Evolutionary conservation across 2,113 vertebrate species (phyloP).

Genomic region (Ciconia maguari): DNA sequence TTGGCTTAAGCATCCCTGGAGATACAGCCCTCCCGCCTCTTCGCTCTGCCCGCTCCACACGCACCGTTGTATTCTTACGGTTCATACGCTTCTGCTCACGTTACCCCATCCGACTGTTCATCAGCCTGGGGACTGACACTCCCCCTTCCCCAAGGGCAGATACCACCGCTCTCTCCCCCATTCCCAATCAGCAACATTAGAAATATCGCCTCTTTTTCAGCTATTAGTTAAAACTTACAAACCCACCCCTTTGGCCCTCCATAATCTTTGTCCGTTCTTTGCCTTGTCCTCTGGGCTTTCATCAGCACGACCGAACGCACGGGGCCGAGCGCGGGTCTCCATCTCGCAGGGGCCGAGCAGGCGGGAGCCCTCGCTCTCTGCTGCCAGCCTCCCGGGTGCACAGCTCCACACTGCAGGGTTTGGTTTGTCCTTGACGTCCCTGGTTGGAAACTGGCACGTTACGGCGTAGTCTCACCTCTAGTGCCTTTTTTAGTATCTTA

Average conservation of each 20-base stretch:
- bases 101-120: background rate
- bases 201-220: background rate
- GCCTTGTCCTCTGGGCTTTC: background rate
- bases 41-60: background rate
- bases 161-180: accelerated
- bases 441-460: background rate
- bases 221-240: background rate
- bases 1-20: background rate
- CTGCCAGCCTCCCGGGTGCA: background rate
- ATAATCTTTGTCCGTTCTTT: accelerated
- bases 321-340: background rate
- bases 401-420: background rate
- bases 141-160: too few species aligned
- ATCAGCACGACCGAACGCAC: accelerated
- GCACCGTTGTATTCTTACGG: accelerated
- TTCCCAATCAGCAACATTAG: accelerated
- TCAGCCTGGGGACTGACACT: background rate
- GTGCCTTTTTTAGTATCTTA: background rate
- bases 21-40: background rate
- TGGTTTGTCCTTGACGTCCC: background rate
- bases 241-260: background rate
- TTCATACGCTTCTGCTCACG: background rate
- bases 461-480: background rate
- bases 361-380: background rate
- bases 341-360: accelerated